Base-by-base conservation (phyloP, 2,113 vertebrate species). In the Xiphias gladius region DNA sequence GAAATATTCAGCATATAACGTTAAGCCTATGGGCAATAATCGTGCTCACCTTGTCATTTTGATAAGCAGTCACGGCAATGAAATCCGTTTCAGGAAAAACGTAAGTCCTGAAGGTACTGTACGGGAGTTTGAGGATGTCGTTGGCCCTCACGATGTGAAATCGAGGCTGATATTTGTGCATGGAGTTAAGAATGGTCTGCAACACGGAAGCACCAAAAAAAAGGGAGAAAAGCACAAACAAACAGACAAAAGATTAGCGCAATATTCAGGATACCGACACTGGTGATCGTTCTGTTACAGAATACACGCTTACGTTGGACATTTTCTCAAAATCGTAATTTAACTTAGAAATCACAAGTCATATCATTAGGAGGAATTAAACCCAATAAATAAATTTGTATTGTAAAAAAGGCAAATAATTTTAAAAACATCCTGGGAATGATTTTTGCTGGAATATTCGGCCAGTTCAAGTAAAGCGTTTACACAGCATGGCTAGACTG, bases 131-230 rank as follows among this genome's bases (percentile, higher is more conserved):
- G 88, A 99, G 95, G 67, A 99, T 98, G 86, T 99, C 98, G 90
- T 99, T 99, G 90, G 98, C 98, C 88, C 98, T 94, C 69, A 99
- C 98, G 26, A 99, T 98, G 94, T 99, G 98, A 93, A 99, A 99
- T 12, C 98, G 95, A 57, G 98, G 98, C 89, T 99, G 98, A 93
- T 99, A 99, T 94, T 99, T 99, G 94, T 99, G 98, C 98, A 99
- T 99, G 76, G 98, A 99, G 92, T 99, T 99, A 58, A 99, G 88
- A 89, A 99, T 99, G 24, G 98, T 99, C 98, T 99, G 95, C 37
- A 89, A 93, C 55, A 88, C 75, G 89, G 50, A 88, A 58, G 17
- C 68, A 85, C 35, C 76, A 12, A 28, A 10, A 59, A 20, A 55
- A 7, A n/a, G 32, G 0, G 58, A 16, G 11, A 24, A 12, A 63